These are phyloP conservation scores for Epirrhoe tristata DNA, from an alignment of 2,888 invertebrate genomes.

Conservation along the genomic window DNA sequence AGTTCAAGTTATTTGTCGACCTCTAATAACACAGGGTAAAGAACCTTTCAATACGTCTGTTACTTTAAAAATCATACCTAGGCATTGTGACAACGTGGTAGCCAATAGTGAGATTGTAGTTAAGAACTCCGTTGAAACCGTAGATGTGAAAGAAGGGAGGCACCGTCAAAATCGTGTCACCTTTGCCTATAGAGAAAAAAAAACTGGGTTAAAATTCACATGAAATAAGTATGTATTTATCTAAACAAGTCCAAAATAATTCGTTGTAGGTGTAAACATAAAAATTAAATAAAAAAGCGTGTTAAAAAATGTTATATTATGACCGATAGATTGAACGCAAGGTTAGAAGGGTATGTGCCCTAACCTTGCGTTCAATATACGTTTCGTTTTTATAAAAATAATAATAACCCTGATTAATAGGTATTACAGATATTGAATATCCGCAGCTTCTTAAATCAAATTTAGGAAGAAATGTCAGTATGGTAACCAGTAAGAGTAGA, in stretches of 20 bases:
- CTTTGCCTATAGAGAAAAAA: constrained; percentile 67
- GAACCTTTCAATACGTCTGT: too few relatives aligned
- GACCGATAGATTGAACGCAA: too few relatives aligned
- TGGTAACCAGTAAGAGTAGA: too few relatives aligned
- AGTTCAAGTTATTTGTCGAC: too few relatives aligned
- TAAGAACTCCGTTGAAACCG: constrained; percentile 89
- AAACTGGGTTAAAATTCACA: too few relatives aligned
- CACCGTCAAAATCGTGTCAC: constrained; percentile 86
- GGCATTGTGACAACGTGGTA: constrained; percentile 88
- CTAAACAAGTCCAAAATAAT: not conserved
- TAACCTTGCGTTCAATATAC: not conserved
- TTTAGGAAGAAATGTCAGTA: too few relatives aligned
- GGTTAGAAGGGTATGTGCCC: too few relatives aligned
- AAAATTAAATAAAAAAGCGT: too few relatives aligned
- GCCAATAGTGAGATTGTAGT: constrained; percentile 86
- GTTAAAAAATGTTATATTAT: too few relatives aligned
- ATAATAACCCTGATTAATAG: not conserved
- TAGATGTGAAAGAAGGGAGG: constrained; percentile 93
- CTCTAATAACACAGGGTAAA: too few relatives aligned
- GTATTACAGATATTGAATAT: too few relatives aligned
- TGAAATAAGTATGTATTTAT: not conserved
- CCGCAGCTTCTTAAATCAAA: too few relatives aligned
- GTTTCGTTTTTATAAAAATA: not conserved
- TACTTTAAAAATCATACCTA: constrained; percentile 57
- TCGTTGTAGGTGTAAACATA: not conserved